Evolutionary conservation across 1,140 invertebrate species (phyloP).

Genomic region (Drosophila tsacasi): DNA sequence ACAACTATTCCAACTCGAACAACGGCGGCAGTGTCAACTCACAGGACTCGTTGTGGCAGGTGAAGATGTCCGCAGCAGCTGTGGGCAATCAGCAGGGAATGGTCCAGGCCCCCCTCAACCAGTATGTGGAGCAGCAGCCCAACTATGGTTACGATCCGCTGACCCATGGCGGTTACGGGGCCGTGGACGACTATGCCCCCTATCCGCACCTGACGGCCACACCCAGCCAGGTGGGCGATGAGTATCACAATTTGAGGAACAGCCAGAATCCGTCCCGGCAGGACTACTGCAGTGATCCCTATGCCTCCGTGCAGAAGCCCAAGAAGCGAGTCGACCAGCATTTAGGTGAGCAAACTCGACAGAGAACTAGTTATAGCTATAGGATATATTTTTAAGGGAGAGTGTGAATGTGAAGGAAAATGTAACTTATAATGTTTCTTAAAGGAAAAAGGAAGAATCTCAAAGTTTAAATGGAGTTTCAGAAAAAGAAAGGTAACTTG

Average conservation of each 20-base stretch:
- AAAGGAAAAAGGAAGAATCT: too few relatives aligned
- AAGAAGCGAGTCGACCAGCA: slow-evolving; percentile 93
- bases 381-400: neutral
- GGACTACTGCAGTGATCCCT: slow-evolving; percentile 94
- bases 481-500: neutral
- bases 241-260: slow-evolving; percentile 89
- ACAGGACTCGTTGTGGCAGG: slow-evolving; percentile 97
- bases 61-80: slow-evolving; percentile 92
- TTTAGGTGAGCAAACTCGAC: slow-evolving; percentile 88
- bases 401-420: neutral
- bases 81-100: slow-evolving; percentile 87
- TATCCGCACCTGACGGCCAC: slow-evolving; percentile 91
- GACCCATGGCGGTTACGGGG: slow-evolving; percentile 92
- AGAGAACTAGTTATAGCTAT: neutral
- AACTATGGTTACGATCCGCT: slow-evolving; percentile 91
- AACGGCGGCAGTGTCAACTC: slow-evolving; percentile 97
- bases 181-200: slow-evolving; percentile 93
- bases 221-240: slow-evolving; percentile 88
- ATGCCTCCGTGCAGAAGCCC: slow-evolving; percentile 93
- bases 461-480: neutral
- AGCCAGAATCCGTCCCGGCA: slow-evolving; percentile 92
- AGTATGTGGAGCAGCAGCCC: slow-evolving; percentile 88
- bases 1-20: slow-evolving; percentile 96
- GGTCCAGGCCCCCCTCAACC: slow-evolving; percentile 86
- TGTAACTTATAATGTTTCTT: too few relatives aligned